Percentiles rank a stretch among this genome's conserved stretches.
These are phyloP conservation scores for Oenanthe oenanthe DNA, from an alignment of 2,113 vertebrate genomes.

Conservation along the genomic window DNA sequence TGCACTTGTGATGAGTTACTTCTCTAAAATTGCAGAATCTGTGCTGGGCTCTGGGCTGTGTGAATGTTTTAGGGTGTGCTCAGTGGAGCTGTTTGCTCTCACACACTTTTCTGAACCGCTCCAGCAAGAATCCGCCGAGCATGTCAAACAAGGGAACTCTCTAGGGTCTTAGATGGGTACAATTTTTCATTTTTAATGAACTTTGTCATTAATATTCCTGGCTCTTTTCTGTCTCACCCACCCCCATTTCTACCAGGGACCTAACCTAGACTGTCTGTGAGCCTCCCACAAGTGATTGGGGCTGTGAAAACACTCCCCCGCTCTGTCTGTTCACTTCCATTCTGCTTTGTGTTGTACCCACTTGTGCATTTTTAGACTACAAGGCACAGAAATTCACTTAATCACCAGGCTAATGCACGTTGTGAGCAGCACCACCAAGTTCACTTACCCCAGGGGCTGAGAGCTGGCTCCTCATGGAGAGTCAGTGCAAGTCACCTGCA, in stretches of 20 bases:
- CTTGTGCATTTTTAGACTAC: slow-evolving; percentile 53
- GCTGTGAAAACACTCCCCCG: slow-evolving; percentile 68
- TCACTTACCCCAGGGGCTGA: background rate
- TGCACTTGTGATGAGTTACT: background rate
- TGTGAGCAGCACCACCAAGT: slow-evolving; percentile 11
- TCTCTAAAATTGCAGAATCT: background rate
- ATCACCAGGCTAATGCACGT: background rate
- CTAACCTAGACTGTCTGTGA: slow-evolving; percentile 73
- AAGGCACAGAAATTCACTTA: slow-evolving; percentile 41
- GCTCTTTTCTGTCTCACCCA: slow-evolving; percentile 51
- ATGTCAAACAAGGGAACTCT: background rate
- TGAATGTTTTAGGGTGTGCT: background rate
- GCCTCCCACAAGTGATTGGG: slow-evolving; percentile 58
- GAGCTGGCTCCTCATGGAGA: background rate
- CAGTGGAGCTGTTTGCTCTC: background rate
- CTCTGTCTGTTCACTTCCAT: slow-evolving; percentile 71
- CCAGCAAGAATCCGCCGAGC: background rate
- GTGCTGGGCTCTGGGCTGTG: background rate
- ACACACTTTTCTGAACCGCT: background rate
- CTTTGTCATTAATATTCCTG: slow-evolving; percentile 60
- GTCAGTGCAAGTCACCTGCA: background rate
- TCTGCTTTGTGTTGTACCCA: slow-evolving; percentile 66
- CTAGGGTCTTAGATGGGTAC: background rate
- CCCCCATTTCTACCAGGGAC: slow-evolving; percentile 61
- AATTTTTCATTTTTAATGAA: slow-evolving; percentile 52